A percentile compares a stretch with the other conserved stretches of the same genome.
These are phyloP conservation scores for Macropus fuliginosus DNA, from an alignment of 2,797 vertebrate genomes.

Conservation along the genomic window DNA sequence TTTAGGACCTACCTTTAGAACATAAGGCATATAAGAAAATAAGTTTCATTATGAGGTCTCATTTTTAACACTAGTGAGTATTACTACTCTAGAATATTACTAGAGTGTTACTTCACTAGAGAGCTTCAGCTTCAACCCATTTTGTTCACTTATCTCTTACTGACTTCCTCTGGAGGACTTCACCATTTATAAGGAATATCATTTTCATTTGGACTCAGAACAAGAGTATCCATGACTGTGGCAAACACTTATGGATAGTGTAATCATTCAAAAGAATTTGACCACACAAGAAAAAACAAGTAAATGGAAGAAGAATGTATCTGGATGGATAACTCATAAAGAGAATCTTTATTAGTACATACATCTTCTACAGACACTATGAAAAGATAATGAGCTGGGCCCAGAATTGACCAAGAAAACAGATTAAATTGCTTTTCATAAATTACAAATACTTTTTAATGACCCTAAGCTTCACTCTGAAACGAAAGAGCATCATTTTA, in stretches of 20 bases:
- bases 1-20: neutral
- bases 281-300: neutral
- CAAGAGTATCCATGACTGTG: neutral
- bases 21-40: neutral
- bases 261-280: neutral
- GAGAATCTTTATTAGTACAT: neutral
- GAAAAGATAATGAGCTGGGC: neutral
- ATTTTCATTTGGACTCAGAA: neutral
- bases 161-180: neutral
- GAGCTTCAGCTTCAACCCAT: neutral
- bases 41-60: neutral
- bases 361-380: neutral
- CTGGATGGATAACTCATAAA: neutral
- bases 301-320: neutral
- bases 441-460: neutral
- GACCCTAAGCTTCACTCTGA: neutral
- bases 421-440: neutral
- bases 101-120: neutral
- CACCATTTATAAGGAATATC: neutral
- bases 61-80: neutral
- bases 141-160: neutral
- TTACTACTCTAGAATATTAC: neutral
- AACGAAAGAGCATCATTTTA: neutral
- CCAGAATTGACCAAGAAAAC: neutral
- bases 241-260: neutral